Evolutionary conservation across 2,113 vertebrate genomes (phyloP), one percentile per base, ranked within the genome.

Genomic region (Haliaeetus leucogaster): DNA sequence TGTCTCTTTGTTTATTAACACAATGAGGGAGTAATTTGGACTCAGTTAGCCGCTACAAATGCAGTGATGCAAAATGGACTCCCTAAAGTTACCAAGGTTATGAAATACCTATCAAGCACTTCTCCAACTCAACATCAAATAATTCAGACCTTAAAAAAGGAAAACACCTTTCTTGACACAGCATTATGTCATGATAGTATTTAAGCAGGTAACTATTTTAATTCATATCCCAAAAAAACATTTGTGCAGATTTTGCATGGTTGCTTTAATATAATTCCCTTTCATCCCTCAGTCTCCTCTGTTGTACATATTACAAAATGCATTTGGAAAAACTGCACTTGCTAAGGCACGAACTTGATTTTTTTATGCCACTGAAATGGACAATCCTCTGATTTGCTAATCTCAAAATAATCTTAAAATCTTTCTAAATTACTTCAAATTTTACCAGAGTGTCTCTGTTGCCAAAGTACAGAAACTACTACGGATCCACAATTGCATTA

Each of bases 1-100:
- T 90, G 27, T 56, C 47, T 63, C 38, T 95, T 89, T 97, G 87
- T 97, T 97, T 97, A 85, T 97, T 98, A 97, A 81, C 70, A 94
- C 74, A 63, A 90, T 80, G 88, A 98, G 96, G 90, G 90, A 98
- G 96, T 97, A 96, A 98, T 98, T 98, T 97, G 94, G 95, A 97
- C 95, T 98, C 90, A 89, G 97, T 98, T 98, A 98, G 82, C 95
- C 93, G 89, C 95, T 95, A 79, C 93, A 98, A 97, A 98, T 97
- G 95, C 95, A 96, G 43, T 96, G 97, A 96, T 97, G 93, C 88
- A 95, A 97, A 98, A 97, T 97, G 97, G 89, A 93, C 90, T 94
- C 88, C 21, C 27, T 70, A n/a, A 50, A 55, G 52, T 81, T 92
- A 82, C 32, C 65, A 36, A 80, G 78, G 45, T 80, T 93, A 58